phyloP scores from a whole-genome alignment of 2,113 vertebrate species.

The Coturnix japonica region DNA sequence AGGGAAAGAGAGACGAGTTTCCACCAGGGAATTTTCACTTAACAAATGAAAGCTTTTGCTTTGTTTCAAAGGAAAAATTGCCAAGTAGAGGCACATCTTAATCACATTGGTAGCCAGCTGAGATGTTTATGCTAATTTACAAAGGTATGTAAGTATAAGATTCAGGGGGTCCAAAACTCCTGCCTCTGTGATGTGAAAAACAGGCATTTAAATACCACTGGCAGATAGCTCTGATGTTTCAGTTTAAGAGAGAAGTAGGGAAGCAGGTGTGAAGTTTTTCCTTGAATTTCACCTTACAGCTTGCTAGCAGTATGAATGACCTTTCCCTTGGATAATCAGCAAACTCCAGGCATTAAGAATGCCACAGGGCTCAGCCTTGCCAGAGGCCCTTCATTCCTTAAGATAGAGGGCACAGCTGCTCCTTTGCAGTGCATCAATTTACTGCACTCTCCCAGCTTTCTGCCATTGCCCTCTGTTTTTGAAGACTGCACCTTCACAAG shows the following conservation, averaged over 20 bases:
- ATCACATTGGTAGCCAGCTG: constrained; percentile 53
- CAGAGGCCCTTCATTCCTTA: neutral
- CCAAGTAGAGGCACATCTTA: constrained; percentile 48
- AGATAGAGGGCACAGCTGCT: neutral
- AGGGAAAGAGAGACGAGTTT: constrained; percentile 29
- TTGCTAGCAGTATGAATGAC: neutral
- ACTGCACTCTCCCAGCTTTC: neutral
- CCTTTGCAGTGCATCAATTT: neutral
- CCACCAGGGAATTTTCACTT: constrained; percentile 50
- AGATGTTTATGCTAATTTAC: constrained; percentile 64
- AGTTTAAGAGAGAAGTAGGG: neutral
- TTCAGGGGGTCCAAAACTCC: constrained; percentile 50
- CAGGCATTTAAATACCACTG: neutral
- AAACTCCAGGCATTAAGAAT: neutral
- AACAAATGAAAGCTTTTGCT: constrained; percentile 58
- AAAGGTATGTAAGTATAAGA: constrained; percentile 38
- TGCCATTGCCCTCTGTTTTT: neutral
- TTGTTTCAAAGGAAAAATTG: constrained; percentile 64
- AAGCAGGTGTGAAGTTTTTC: neutral
- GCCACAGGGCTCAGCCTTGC: neutral
- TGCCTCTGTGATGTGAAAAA: constrained; percentile 47
- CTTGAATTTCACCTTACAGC: neutral
- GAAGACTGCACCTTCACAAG: neutral
- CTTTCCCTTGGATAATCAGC: neutral
- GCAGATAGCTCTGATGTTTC: constrained; percentile 35